These are phyloP conservation scores for Ips nitidus DNA, from an alignment of 1,140 invertebrate species.

Conservation along the genomic window DNA sequence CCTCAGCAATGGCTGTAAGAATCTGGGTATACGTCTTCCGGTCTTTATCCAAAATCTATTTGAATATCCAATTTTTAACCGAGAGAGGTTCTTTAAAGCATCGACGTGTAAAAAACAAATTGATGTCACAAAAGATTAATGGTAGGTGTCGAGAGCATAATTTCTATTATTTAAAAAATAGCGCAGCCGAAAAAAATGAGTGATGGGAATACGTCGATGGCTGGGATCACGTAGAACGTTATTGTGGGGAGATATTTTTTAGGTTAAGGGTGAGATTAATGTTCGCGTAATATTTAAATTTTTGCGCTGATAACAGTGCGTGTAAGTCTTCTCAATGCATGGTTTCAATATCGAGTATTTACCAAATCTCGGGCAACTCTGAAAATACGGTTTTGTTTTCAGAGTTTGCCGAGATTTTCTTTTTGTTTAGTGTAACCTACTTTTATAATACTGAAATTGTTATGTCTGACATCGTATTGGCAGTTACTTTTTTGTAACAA, in stretches of 20 bases:
- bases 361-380: background rate
- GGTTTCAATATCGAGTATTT: background rate
- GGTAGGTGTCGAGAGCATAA: constrained; percentile 34
- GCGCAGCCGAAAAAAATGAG: constrained; percentile 28
- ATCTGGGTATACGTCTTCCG: background rate
- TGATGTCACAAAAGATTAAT: constrained; percentile 34
- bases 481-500: too few relatives aligned
- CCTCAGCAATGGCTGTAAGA: too few relatives aligned
- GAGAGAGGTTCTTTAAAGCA: constrained; percentile 15
- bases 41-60: constrained; percentile 8
- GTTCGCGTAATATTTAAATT: constrained; percentile 22
- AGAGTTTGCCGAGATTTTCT: too few relatives aligned
- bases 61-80: constrained; percentile 26
- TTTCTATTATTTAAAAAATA: constrained; percentile 36
- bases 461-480: too few relatives aligned
- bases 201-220: constrained; percentile 29
- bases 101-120: constrained; percentile 27
- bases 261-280: constrained; percentile 24
- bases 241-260: constrained; percentile 26
- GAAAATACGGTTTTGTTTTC: too few relatives aligned
- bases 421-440: too few relatives aligned
- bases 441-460: too few relatives aligned
- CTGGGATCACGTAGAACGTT: constrained; percentile 21
- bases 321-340: background rate
- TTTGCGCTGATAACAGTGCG: constrained; percentile 3